phyloP scores from a whole-genome alignment of 2,113 vertebrate genomes.

The Onychostoma macrolepis region DNA sequence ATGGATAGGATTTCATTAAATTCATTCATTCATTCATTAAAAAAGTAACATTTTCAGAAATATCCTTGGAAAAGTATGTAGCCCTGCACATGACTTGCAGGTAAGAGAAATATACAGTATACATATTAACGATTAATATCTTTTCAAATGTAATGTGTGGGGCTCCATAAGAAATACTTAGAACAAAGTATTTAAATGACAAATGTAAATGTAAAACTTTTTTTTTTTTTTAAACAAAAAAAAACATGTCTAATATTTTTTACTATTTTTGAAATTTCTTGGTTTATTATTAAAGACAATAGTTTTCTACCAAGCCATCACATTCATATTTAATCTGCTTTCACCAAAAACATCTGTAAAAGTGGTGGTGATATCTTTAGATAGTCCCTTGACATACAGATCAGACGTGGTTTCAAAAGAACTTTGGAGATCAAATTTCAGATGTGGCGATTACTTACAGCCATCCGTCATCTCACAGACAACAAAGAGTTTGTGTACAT shows the following conservation, averaged over 20 bases:
- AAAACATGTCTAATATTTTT: neutral
- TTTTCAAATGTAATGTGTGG: too few species aligned
- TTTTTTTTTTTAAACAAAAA: neutral
- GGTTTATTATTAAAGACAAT: neutral
- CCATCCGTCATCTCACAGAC: conserved; percentile 37
- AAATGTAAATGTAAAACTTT: neutral
- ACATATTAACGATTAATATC: too few species aligned
- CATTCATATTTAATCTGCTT: neutral
- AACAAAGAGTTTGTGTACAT: conserved; percentile 46
- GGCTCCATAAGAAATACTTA: too few species aligned
- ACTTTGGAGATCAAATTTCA: conserved; percentile 30
- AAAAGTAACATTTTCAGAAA: neutral
- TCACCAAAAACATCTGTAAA: neutral
- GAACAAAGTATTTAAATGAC: neutral
- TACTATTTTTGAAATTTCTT: neutral
- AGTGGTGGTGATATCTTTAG: conserved; percentile 9
- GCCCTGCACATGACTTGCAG: too few species aligned
- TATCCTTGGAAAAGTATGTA: neutral
- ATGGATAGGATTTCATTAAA: too few species aligned
- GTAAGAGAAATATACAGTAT: too few species aligned
- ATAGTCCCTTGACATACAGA: conserved; percentile 15
- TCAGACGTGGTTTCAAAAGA: conserved; percentile 13
- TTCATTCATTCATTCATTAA: too few species aligned
- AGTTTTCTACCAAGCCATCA: neutral
- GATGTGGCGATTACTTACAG: conserved; percentile 29